Conservation (phyloP, 2,113 vertebrate genomes). For the Odocoileus virginianus region DNA sequence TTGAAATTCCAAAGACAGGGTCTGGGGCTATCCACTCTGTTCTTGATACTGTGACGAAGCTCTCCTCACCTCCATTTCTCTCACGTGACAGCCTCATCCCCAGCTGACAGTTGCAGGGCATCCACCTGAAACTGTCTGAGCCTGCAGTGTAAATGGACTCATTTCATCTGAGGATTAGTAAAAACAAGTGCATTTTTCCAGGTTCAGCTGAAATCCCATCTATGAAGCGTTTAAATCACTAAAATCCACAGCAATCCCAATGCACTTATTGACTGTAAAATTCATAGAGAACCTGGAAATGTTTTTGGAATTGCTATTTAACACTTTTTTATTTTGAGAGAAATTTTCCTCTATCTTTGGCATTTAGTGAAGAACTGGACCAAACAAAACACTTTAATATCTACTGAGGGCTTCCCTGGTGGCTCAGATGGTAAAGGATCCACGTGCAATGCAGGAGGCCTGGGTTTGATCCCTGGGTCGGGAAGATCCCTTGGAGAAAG, state of each 20-base stretch:
- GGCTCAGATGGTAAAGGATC: not conserved
- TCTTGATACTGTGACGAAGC: not conserved
- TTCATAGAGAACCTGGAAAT: not conserved
- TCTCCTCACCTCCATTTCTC: not conserved
- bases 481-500: not conserved
- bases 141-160: not conserved
- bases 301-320: slow-evolving; percentile 19
- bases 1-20: not conserved
- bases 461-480: not conserved
- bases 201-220: not conserved
- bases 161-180: not conserved
- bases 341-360: not conserved
- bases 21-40: not conserved
- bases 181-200: slow-evolving; percentile 2
- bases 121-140: not conserved
- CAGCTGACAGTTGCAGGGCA: not conserved
- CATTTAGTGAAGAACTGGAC: not conserved
- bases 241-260: slow-evolving; percentile 2
- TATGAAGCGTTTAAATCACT: slow-evolving; percentile 17
- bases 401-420: not conserved
- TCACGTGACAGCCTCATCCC: not conserved
- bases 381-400: not conserved
- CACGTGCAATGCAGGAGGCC: not conserved
- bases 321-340: not conserved
- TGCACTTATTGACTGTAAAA: not conserved